Evolutionary conservation across 2,888 invertebrate genomes (phyloP).

Genomic region (Melinaea menophilus): DNA sequence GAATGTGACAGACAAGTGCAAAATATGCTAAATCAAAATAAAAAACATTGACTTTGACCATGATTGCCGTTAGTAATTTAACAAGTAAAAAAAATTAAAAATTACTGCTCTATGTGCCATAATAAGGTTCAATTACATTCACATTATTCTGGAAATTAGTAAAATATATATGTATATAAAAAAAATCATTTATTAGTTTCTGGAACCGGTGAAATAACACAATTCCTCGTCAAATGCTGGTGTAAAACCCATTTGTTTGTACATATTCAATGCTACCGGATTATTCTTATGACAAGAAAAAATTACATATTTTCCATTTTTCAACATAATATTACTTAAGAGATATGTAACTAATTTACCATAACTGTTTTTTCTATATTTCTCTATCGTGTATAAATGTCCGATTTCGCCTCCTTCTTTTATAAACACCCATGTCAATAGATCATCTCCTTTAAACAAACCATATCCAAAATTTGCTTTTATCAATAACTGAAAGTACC

Average conservation of each 20-base stretch:
- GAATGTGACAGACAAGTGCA: no score
- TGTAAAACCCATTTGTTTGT: constrained; percentile 46
- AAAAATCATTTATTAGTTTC: neutral
- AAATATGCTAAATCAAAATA: no score
- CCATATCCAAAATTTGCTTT: constrained; percentile 48
- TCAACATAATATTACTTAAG: constrained; percentile 43
- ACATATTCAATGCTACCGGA: constrained; percentile 43
- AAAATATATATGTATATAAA: neutral
- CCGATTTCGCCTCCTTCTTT: constrained; percentile 51
- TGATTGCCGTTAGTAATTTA: no score
- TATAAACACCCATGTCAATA: constrained; percentile 49
- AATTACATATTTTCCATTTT: constrained; percentile 41
- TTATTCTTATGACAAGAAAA: constrained; percentile 47
- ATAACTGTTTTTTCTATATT: constrained; percentile 52
- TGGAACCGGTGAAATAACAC: constrained; percentile 22
- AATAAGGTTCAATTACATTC: no score
- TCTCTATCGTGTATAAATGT: constrained; percentile 51
- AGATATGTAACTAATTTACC: constrained; percentile 48
- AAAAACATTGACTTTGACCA: no score
- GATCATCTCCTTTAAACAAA: constrained; percentile 39
- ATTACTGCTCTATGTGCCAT: no score
- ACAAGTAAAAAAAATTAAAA: no score
- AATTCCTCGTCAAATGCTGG: constrained; percentile 37
- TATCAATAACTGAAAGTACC: constrained; percentile 47
- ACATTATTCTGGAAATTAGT: no score